Evolutionary conservation across 2,113 vertebrate genomes (phyloP).

Genomic region (Vulpes lagopus): DNA sequence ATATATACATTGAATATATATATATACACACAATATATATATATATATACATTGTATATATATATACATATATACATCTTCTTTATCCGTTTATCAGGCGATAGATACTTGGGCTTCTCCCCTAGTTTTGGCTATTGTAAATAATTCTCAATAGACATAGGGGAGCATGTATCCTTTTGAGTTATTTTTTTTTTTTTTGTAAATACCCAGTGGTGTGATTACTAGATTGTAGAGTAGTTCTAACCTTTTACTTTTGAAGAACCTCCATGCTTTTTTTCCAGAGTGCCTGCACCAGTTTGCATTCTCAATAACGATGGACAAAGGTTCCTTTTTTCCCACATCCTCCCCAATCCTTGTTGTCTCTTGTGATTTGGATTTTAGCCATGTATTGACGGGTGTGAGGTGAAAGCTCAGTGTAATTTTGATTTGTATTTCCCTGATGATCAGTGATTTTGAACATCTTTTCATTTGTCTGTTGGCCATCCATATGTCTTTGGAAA

Average conservation of each 20-base stretch:
- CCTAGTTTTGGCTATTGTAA: not conserved
- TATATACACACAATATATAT: too few species aligned
- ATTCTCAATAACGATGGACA: not conserved
- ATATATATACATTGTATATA: too few species aligned
- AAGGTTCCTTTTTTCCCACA: not conserved
- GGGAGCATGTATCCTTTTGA: not conserved
- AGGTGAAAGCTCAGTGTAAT: not conserved
- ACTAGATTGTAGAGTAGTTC: not conserved
- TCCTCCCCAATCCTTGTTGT: not conserved
- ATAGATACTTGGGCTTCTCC: not conserved
- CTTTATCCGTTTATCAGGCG: not conserved
- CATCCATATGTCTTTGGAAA: not conserved
- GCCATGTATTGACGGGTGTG: not conserved
- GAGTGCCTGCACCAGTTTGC: not conserved
- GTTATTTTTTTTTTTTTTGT: not conserved
- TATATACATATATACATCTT: not conserved
- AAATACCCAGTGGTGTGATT: not conserved
- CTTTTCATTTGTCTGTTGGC: not conserved
- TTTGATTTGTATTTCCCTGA: not conserved
- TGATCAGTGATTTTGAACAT: not conserved
- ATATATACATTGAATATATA: too few species aligned
- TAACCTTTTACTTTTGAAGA: not conserved
- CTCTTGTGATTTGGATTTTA: not conserved
- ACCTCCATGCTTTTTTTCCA: not conserved
- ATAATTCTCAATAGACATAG: not conserved